Evolutionary conservation across 2,888 invertebrate species (phyloP).

Genomic region (Pachymerium ferrugineum): DNA sequence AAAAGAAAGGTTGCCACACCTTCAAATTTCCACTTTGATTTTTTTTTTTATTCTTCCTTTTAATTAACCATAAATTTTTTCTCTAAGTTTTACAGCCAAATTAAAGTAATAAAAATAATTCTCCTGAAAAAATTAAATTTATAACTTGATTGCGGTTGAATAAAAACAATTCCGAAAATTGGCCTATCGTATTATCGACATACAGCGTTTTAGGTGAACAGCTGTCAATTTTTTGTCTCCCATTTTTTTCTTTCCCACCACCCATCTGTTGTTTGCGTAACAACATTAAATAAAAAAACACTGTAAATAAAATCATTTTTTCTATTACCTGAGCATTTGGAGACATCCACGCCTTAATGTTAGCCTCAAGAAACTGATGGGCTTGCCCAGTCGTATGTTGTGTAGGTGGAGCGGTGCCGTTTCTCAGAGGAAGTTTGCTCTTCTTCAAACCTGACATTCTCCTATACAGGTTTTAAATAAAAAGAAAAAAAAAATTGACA

Average conservation of each 20-base stretch:
- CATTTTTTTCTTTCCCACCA: background rate
- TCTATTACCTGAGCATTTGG: slow-evolving; percentile 32
- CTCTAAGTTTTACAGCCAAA: too few relatives aligned
- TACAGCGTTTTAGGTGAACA: too few relatives aligned
- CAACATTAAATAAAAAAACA: background rate
- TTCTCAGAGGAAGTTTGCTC: slow-evolving; percentile 3
- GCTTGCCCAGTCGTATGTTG: slow-evolving; percentile 37
- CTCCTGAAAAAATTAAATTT: background rate
- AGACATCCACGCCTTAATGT: slow-evolving; percentile 38
- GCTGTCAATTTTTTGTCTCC: too few relatives aligned
- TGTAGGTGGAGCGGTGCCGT: slow-evolving; percentile 9
- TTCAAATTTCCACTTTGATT: background rate
- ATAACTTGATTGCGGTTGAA: too few relatives aligned
- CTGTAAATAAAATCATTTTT: too few relatives aligned
- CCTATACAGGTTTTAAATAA: background rate
- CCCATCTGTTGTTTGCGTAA: background rate
- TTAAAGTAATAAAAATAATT: background rate
- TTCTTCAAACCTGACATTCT: slow-evolving; percentile 3
- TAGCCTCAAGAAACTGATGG: slow-evolving; percentile 38
- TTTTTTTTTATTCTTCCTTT: background rate
- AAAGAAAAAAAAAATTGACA: too few relatives aligned
- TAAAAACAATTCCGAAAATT: too few relatives aligned
- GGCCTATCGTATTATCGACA: too few relatives aligned
- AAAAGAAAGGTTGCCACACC: background rate
- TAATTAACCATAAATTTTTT: background rate